phyloP scores from a whole-genome alignment of 1,140 invertebrate genomes.

The Micrasema minimum region DNA sequence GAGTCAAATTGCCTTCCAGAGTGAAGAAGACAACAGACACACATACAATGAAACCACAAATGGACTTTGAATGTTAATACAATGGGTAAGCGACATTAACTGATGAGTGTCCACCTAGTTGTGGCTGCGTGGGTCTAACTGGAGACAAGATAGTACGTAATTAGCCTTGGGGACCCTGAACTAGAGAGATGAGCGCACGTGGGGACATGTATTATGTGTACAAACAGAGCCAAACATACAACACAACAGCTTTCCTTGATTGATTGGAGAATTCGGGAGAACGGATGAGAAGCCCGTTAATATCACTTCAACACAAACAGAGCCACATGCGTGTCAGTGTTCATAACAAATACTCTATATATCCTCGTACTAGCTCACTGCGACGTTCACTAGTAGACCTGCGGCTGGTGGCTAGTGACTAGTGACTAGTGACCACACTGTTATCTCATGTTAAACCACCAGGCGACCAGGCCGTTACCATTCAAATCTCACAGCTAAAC shows the following conservation, averaged over 20 bases:
- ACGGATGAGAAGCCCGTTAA: slow-evolving; percentile 27
- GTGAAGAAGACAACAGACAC: too few relatives aligned
- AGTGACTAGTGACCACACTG: slow-evolving; percentile 4
- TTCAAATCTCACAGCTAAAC: too few relatives aligned
- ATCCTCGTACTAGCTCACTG: slow-evolving; percentile 30
- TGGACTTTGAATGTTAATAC: background rate
- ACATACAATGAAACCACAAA: too few relatives aligned
- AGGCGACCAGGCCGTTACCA: too few relatives aligned
- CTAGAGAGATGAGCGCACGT: slow-evolving; percentile 1
- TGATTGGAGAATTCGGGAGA: background rate
- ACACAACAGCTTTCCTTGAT: background rate
- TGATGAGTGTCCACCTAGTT: background rate
- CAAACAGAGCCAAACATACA: background rate
- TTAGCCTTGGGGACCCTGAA: background rate
- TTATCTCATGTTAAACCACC: too few relatives aligned
- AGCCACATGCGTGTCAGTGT: slow-evolving; percentile 48
- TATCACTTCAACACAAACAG: slow-evolving; percentile 12
- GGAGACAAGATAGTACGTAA: background rate
- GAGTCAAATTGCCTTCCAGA: too few relatives aligned
- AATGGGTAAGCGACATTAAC: background rate
- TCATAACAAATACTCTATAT: slow-evolving; percentile 35
- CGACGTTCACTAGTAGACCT: background rate
- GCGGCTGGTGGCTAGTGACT: background rate
- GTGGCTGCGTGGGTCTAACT: too few relatives aligned
- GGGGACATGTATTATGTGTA: background rate